phyloP scores from a whole-genome alignment of 2,113 vertebrate species.

The Podarcis muralis region DNA sequence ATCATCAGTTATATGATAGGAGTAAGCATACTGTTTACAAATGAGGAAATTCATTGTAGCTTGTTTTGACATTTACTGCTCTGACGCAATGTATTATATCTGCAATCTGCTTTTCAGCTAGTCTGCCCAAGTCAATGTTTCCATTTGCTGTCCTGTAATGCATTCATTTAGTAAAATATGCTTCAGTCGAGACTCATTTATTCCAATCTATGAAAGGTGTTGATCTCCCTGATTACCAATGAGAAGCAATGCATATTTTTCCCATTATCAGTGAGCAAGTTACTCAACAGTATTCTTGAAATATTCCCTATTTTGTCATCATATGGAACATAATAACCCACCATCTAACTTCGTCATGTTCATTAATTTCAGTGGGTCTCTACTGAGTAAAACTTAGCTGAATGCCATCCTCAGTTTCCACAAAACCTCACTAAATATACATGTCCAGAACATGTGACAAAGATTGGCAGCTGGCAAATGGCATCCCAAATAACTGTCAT shows the following conservation, averaged over 20 bases:
- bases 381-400: too few relatives aligned
- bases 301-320: not conserved
- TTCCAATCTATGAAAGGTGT: too few relatives aligned
- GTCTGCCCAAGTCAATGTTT: not conserved
- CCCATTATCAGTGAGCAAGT: not conserved
- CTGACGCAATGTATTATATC: not conserved
- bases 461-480: not conserved
- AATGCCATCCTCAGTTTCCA: not conserved
- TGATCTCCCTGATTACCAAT: too few relatives aligned
- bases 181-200: not conserved
- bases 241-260: not conserved
- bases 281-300: not conserved
- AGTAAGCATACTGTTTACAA: not conserved
- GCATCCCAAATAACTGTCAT: not conserved
- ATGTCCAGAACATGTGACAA: not conserved
- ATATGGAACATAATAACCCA: not conserved
- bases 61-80: not conserved
- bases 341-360: not conserved
- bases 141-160: not conserved
- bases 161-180: not conserved
- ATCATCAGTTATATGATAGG: not conserved
- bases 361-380: too few relatives aligned
- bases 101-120: not conserved
- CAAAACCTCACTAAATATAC: not conserved
- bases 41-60: not conserved